Conservation (phyloP, 1,140 invertebrate genomes). For the Magallana angulata region DNA sequence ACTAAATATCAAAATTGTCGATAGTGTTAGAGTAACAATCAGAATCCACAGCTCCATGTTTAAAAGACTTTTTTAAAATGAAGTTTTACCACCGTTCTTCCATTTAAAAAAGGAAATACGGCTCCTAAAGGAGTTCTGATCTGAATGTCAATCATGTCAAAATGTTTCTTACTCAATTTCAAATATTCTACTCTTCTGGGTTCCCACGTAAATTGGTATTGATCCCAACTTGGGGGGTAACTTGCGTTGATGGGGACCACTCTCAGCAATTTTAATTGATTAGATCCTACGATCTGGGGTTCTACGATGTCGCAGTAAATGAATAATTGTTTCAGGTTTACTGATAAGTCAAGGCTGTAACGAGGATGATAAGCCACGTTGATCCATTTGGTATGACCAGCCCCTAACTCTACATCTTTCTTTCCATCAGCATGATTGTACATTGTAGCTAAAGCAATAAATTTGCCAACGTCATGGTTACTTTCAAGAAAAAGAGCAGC, state of each 20-base stretch:
- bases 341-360: background rate
- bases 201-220: background rate
- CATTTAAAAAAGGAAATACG: background rate
- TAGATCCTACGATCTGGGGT: background rate
- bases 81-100: background rate
- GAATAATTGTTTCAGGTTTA: background rate
- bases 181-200: background rate
- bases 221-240: too few species aligned
- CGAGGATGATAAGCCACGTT: background rate
- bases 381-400: background rate
- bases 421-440: too few species aligned
- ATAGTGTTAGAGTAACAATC: too few species aligned
- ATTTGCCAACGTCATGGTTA: too few species aligned
- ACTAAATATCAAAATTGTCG: too few species aligned
- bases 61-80: background rate
- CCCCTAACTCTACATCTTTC: background rate
- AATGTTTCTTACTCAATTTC: background rate
- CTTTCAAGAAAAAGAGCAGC: too few species aligned
- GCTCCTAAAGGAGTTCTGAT: background rate
- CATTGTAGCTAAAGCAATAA: background rate
- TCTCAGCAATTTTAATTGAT: background rate
- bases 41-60: background rate
- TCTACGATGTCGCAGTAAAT: background rate
- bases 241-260: background rate
- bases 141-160: background rate